Base-by-base conservation (phyloP, 92 coral and sea anemone genomes). In the Hydrozoanthus gracilis region DNA sequence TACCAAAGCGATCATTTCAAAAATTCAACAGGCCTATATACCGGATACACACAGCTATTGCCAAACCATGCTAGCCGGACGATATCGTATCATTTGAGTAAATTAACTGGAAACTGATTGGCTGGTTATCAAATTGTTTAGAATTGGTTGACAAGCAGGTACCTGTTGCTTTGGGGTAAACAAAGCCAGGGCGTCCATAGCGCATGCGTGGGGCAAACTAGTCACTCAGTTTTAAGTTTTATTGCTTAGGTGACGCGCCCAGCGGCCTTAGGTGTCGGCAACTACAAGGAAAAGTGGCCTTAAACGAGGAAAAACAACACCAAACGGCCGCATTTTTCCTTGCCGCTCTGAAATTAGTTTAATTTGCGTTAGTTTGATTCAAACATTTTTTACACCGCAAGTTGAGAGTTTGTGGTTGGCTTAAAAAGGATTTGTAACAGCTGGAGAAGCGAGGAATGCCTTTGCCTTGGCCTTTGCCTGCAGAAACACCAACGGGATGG, bases 221-320 rank as follows among this genome's bases (percentile, higher is more conserved):
- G 72, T 65, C 16, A 46, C 4, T 51, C 66, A 8, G 39, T 44
- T 86, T 62, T 78, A 54, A 71, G 77, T 75, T 71, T 55, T 48
- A 62, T 51, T 82, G 84, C 87, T 86, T 64, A 79, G 92, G 89
- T 88, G 92, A 90, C 92, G 89, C 92, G 90, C 92, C 92, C 84
- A 27, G 72, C 84, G 52, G 61, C 58, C 73, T 64, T 8, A 47
- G 74, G 13, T 49, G 54, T 62, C 45, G n/a, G 56, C 13, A 68
- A 18, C 73, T n/a, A 15, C 9, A 12, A 1, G 70, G 50, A 16
- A 12, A 65, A 44, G 9, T 16, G 14, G 85, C 85, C 85, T 65
- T 47, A 80, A 17, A 15, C 73, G 44, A 66, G 35, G 16, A 17
- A 80, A 48, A 60, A 48, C 84, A 27, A 64, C 61, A 52, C 62